Base-by-base conservation (phyloP, 2,888 invertebrate species). In the Nycteola revayana region DNA sequence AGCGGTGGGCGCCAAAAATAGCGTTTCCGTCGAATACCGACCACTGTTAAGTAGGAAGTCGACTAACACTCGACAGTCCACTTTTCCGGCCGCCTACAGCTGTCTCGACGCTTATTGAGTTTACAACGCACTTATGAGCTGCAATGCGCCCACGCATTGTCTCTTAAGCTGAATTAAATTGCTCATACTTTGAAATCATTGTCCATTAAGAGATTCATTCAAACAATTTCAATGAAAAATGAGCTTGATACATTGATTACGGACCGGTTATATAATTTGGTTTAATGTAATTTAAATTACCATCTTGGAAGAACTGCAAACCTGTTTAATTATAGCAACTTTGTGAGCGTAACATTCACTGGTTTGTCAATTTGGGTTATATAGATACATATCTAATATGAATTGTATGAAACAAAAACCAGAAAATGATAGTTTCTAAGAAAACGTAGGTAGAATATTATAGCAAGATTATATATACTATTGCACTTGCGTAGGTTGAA, bases 1-100 rank as follows among this genome's bases (percentile, higher is more conserved):
- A 66, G 44, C 79, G 68, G 81, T 79, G 83, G 80, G 82, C 84
- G 81, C 88, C 87, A 80, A 86, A 88, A 88, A 88, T 87, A 88
- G 88, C 75, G 75, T 78, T 83, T 88, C 88, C 88, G 87, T 59
- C 71, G 70, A 75, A 71, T 68, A 66, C 59, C 61, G 66, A 66
- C 67, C 72, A 61, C 74, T 76, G 74, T 55, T 87, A 88, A 87
- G 87, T 85, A 87, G 87, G 87, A 88, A 87, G 85, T 79, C 75
- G 69, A 70, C 75, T 71, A 75, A 75, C 75, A 67, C 77, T 76
- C 68, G 68, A 59, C 75, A 66, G 73, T 71, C 70, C 66, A 62
- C 73, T 71, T 81, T 87, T 86, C 86, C 87, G 85, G 75, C 84
- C 87, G 85, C 87, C 86, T 77, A 86, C 87, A 70, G 67, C 59